Base-by-base conservation (phyloP, 2,797 vertebrate genomes). In the Lepilemur ruficaudatus region DNA sequence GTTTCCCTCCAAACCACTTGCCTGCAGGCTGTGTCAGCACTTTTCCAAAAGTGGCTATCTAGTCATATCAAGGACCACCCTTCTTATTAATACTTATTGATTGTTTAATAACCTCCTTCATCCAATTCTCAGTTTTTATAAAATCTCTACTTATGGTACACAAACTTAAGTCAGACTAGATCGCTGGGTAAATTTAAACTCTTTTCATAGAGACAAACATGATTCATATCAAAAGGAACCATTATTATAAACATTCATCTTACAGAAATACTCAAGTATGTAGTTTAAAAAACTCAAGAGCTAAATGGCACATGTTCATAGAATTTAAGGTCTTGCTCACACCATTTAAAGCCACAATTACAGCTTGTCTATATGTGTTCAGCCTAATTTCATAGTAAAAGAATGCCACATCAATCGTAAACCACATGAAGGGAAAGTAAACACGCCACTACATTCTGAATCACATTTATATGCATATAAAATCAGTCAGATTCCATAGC, bases 351-450 rank as follows among this genome's bases (percentile, higher is more conserved):
- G 14, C 94, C 93, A 97, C 75, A 92, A 97, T 96, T 96, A 91
- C 17, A 97, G 67, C 14, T 52, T 63, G 81, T 65, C 91, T 75
- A 32, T 96, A 94, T 94, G 79, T 28, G 80, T 38, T 95, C 95
- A 93, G 94, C 32, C 87, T 96, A 85, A 96, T 96, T 97, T 97
- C 95, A 95, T 69, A 92, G 96, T 93, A 96, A 89, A 72, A 78
- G 92, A 97, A 98, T 97, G 97, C 98, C 98, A 98, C 98, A 98
- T 98, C 98, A 98, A 41, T 90, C 93, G 67, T 0, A 28, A 98
- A 97, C 98, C 98, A 98, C 98, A 98, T 97, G 89, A 98, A 98
- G 97, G 97, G 93, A 95, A 97, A 96, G 97, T 94, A 98, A 98
- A 96, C 97, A 97, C 85, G 61, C 87, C 97, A 96, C 97, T 96